Percentiles rank a stretch among this genome's conserved stretches.
phyloP scores from a whole-genome alignment of 2,797 vertebrate species.

The Halcyon leucocephala region DNA sequence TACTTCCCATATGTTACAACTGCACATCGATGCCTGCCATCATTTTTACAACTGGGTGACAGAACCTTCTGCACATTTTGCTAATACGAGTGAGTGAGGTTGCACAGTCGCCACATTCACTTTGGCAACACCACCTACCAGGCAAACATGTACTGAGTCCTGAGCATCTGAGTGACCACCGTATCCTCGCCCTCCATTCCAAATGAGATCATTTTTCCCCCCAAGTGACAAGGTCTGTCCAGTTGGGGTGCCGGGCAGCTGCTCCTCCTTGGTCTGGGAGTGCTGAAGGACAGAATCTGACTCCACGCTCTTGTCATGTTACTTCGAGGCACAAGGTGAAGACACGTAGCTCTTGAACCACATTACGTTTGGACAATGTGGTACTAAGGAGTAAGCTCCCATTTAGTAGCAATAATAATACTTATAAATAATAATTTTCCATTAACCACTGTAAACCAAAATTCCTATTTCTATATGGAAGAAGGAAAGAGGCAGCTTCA shows the following conservation, averaged over 20 bases:
- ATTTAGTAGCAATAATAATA: background rate
- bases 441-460: background rate
- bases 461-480: background rate
- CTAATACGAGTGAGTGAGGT: slow-evolving; percentile 52
- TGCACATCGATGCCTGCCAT: slow-evolving; percentile 73
- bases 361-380: rapidly evolving
- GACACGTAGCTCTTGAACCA: background rate
- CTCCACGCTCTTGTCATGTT: background rate
- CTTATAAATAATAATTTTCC: background rate
- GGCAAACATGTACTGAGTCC: background rate
- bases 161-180: background rate
- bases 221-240: background rate
- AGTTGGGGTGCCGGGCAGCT: background rate
- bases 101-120: background rate
- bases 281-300: background rate
- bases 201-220: background rate
- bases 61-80: slow-evolving; percentile 72
- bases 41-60: slow-evolving; percentile 75
- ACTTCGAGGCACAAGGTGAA: background rate
- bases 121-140: slow-evolving; percentile 12
- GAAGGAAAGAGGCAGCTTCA: background rate
- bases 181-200: background rate
- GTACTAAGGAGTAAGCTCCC: background rate
- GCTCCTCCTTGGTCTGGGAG: background rate
- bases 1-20: slow-evolving; percentile 75